Evolutionary conservation across 2,888 invertebrate genomes (phyloP), one percentile per base, ranked within the genome.

Genomic region (Aleiodes alternator): DNA sequence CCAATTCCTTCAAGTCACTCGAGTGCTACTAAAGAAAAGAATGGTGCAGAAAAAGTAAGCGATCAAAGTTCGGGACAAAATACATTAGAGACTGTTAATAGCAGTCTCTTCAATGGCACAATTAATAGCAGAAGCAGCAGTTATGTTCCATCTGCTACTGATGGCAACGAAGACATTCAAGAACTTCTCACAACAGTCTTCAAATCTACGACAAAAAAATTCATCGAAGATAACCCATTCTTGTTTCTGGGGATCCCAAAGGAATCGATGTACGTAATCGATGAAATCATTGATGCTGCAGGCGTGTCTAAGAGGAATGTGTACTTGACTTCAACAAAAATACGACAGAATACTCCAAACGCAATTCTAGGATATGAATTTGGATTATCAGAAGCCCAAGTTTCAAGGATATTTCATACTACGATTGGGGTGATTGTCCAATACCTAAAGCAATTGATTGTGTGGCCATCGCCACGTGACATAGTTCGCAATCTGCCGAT

Each of bases 211-310:
- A 75, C 75, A 59, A 75, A 64, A 64, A 14, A 31, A 16, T 38
- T 75, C n/a, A 75, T 75, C 53, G 70, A 75, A 14, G 69, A 69
- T 56, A 70, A 75, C 64, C 70, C 75, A n/a, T 70, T 75, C 14
- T 53, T 75, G 43, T 50, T 69, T 53, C 43, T 71, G 23, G 70
- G 75, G 16, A 55, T 75, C 70, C 75, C 69, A 31, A 55, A 38
- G 53, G 51, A 59, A 29, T 75, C 70, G 34, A 75, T 70, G 70
- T 75, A 75, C 31, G 61, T 75, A 11, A 61, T 75, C 51, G 64
- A 75, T 51, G 69, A 69, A n/a, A 53, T 75, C 16, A 59, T 53
- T 38, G 14, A 50, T 34, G 38, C 61, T 34, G 57, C 69, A 4
- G 43, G 70, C 64, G 53, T 61, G 34, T 43, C 61, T 53, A 38